Percentiles rank a stretch among this genome's conserved stretches.
phyloP scores from a whole-genome alignment of 2,113 vertebrate species.

The Aphelocoma coerulescens region DNA sequence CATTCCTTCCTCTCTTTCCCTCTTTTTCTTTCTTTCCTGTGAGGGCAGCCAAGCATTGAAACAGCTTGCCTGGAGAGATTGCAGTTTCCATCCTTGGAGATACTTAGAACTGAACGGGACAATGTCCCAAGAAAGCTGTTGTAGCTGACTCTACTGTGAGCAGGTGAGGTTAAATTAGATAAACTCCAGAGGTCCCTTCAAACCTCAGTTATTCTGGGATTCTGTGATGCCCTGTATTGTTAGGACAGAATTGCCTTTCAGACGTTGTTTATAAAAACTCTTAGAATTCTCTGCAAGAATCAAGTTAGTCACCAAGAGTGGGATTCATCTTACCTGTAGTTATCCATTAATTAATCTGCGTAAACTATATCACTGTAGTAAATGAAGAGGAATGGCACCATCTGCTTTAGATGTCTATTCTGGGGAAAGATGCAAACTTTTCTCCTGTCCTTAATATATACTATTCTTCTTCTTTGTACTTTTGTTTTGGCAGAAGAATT shows the following conservation, averaged over 20 bases:
- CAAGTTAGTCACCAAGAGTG: neutral
- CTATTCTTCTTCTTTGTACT: neutral
- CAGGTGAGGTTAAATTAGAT: neutral
- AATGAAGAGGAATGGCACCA: neutral
- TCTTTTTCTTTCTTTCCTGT: neutral
- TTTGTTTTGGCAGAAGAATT: neutral
- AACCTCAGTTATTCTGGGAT: neutral
- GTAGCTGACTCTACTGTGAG: neutral
- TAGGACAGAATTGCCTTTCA: neutral
- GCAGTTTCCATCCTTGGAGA: neutral
- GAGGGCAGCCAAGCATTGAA: neutral
- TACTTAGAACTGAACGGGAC: neutral
- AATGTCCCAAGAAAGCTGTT: neutral
- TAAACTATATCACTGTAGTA: neutral
- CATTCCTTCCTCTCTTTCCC: neutral
- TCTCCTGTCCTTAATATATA: neutral
- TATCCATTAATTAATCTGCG: neutral
- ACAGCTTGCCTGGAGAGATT: neutral
- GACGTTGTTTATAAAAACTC: neutral
- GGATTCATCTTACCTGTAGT: neutral
- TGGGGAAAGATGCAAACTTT: neutral
- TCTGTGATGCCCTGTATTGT: neutral
- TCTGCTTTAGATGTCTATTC: neutral
- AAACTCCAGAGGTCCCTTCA: neutral
- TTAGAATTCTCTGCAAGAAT: neutral